A percentile compares a stretch with the other conserved stretches of the same genome.
Conservation (phyloP, 64 coral and sea anemone species). For the Exaiptasia diaphana region DNA sequence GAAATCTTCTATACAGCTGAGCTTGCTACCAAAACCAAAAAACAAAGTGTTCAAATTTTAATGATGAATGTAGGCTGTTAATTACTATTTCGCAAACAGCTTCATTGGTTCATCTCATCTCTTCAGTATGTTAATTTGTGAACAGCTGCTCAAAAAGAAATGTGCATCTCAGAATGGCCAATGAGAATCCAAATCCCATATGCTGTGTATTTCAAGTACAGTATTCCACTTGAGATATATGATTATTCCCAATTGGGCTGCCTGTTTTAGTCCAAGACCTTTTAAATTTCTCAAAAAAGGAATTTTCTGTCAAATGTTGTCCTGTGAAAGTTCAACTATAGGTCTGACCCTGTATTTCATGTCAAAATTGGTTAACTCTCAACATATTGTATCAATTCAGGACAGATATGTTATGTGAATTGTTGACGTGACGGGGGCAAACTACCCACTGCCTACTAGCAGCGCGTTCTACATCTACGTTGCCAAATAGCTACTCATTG, state of each 20-base stretch:
- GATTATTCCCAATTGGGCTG: background rate
- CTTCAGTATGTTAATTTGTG: no score
- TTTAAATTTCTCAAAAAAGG: background rate
- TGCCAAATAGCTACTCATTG: slow-evolving; percentile 15
- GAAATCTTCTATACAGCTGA: no score
- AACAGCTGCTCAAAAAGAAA: no score
- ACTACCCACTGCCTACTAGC: slow-evolving; percentile 15
- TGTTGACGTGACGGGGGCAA: slow-evolving; percentile 9
- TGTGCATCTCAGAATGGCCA: no score
- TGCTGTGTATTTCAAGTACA: background rate
- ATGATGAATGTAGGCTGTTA: no score
- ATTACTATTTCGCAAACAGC: no score
- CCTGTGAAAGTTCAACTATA: no score
- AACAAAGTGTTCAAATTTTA: no score
- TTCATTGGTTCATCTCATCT: no score
- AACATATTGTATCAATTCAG: slow-evolving; percentile 26
- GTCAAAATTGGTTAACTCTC: background rate
- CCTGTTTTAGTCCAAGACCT: no score
- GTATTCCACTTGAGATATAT: background rate
- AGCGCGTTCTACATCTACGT: slow-evolving; percentile 23
- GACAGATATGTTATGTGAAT: slow-evolving; percentile 1
- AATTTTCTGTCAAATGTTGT: background rate
- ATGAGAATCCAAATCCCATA: background rate
- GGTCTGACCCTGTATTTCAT: no score
- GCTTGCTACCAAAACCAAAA: no score